Evolutionary conservation across 2,113 vertebrate species (phyloP), one percentile per base, ranked within the genome.

Genomic region (Tautogolabrus adspersus): DNA sequence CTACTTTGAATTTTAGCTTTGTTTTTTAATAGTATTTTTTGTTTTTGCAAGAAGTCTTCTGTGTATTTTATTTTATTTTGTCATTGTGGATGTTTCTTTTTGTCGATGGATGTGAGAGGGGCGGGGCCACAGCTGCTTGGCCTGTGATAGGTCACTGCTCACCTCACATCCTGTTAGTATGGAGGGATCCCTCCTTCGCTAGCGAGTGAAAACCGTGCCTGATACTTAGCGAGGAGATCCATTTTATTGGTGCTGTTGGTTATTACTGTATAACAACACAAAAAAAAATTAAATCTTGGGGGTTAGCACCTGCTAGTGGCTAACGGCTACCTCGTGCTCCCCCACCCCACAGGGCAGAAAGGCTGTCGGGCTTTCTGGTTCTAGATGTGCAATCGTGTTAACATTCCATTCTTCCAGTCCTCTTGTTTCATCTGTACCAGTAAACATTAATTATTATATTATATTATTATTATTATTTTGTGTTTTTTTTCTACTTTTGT

Each of bases 201-300:
- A 93, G 90, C 92, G 89, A 92, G 88, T 91, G 94, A 94, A 96
- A 97, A 97, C 94, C 95, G 97, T 98, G 98, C 98, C 97, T 97
- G 96, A 98, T 96, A 94, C 85, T 94, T 94, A 95, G 95, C 95
- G 95, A 95, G 96, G 96, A 97, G 96, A 95, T 95, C 95, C 94
- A 93, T 95, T 96, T 94, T 96, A 96, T 97, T 98, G 97, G 97
- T 99, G 97, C 97, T 98, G 96, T 97, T 97, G 95, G 94, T 95
- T 96, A 95, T 97, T 96, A 96, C 96, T 95, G 96, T 96, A 92
- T 85, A 91, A 92, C 90, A 89, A 87, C 84, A 85, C 85, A 96
- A 96, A 93, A 88, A 58, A 57, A 79, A 34, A 2, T 34, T 6
- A 34, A 89, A 91, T 91, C 82, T 75, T 77, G 84, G 88, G 86